phyloP scores from a whole-genome alignment of 2,113 vertebrate genomes.

The Bos taurus region ARS-UCD2.0 NC_037349.1:54972501-54973000 shows the following conservation, averaged over 20 bases:
- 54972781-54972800: neutral
- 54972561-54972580: neutral
- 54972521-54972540: slow-evolving; percentile 51
- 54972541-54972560: neutral
- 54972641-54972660: neutral
- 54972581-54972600: neutral
- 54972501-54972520: neutral
- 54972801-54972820: neutral
- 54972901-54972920: no score
- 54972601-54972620: neutral
- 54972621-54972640: neutral
- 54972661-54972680: neutral
- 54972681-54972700: neutral
- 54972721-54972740: neutral
- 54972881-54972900: neutral
- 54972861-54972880: neutral
- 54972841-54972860: neutral
- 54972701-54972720: neutral
- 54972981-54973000: neutral
- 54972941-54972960: neutral
- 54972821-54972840: neutral
- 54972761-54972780: neutral
- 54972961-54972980: neutral
- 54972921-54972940: neutral
- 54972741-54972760: neutral